Evolutionary conservation across 2,797 vertebrate species (phyloP), one percentile per base, ranked within the genome.

Genomic region (Spinus pinus): DNA sequence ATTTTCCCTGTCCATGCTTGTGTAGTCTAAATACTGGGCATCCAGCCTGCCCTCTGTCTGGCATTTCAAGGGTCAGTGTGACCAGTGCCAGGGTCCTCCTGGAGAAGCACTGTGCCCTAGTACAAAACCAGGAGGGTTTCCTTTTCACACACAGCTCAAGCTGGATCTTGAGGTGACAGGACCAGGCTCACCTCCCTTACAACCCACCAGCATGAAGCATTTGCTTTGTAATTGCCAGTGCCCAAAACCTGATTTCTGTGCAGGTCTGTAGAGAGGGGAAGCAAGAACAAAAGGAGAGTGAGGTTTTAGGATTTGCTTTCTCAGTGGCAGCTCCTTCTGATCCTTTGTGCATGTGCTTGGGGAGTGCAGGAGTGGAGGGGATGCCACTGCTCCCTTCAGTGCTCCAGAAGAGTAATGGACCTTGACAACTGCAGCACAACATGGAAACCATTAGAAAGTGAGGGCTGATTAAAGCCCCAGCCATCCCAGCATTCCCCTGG

Each of bases 341-440:
- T 87, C 81, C 70, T 88, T 91, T 69, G 42, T 93, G 77, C 4
- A 0, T 57, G 62, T 84, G 50, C 75, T 81, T 60, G 70, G 2
- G 1, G 70, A 89, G 64, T n/a, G 64, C 57, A 49, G 86, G 62
- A 61, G 41, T 66, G 51, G 74, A 95, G 90, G 53, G 81, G 82
- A 69, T 82, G 90, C 80, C 74, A 69, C 83, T 46, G 75, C 57
- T 89, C 58, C 79, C 5, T 88, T 91, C 87, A 81, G 57, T 41
- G 70, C 89, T 92, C 87, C 71, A 71, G 89, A 92, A 93, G 81
- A 87, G 91, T 96, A 96, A 96, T 95, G 90, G 95, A 93, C 77
- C 89, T 92, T 94, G 95, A 93, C 92, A 85, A 92, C 28, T 74
- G 86, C 89, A 80, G 91, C 90, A 82, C 67, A 88, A 92, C 85